Conservation (phyloP, 2,797 vertebrate species). For the Chloroceryle inda region DNA sequence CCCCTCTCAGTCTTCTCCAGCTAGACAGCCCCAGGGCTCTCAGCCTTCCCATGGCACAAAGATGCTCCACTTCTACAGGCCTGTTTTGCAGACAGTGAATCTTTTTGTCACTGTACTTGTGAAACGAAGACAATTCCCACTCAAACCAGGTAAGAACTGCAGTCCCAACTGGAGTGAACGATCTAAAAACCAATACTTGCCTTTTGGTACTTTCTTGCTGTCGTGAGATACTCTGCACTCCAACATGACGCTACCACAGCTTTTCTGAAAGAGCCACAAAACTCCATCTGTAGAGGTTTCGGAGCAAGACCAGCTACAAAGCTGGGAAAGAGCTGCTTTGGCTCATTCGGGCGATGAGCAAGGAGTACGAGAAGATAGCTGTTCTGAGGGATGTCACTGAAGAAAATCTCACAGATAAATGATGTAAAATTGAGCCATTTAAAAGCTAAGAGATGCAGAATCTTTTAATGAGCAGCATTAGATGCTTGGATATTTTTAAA, state of each 20-base stretch:
- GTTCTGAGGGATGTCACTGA: not conserved
- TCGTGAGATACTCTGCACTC: not conserved
- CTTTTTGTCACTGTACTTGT: not conserved
- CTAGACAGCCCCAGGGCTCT: no score
- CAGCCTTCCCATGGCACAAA: no score
- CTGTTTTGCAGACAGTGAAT: not conserved
- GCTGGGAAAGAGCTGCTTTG: not conserved
- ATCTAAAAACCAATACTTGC: not conserved
- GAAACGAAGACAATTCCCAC: not conserved
- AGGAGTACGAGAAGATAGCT: not conserved
- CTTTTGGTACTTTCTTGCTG: not conserved
- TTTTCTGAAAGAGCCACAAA: not conserved
- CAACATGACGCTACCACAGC: fast-evolving
- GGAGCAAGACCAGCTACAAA: not conserved
- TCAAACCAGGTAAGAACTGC: not conserved
- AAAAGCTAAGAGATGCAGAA: not conserved
- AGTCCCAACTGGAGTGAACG: not conserved
- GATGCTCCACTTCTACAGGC: not conserved
- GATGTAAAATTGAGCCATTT: not conserved
- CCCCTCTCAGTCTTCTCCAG: no score
- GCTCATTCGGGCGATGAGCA: not conserved
- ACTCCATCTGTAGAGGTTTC: not conserved
- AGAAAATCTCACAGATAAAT: not conserved
- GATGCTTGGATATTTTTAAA: not conserved
- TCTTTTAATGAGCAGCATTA: not conserved